phyloP scores from a whole-genome alignment of 2,113 vertebrate species.

The Cyprinodon variegatus region DNA sequence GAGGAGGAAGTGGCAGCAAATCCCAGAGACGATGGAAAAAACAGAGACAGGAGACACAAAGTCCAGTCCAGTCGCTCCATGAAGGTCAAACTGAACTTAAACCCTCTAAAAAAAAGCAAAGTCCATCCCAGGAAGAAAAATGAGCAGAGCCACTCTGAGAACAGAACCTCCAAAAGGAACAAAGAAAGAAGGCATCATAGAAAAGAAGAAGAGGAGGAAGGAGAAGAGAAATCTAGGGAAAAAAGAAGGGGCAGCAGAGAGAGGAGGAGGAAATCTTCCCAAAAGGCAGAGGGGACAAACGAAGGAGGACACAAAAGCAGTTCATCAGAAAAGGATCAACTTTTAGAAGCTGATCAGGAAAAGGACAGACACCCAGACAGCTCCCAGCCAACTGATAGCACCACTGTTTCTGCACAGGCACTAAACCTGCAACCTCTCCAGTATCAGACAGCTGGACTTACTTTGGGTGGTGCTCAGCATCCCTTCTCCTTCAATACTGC shows the following conservation, averaged over 20 bases:
- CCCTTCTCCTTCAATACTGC: conserved; percentile 14
- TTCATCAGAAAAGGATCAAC: conserved; percentile 8
- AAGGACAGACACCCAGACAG: neutral
- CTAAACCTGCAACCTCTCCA: conserved; percentile 20
- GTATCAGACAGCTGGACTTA: conserved; percentile 24
- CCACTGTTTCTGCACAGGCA: neutral
- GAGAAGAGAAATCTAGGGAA: conserved; percentile 16
- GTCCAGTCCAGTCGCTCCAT: conserved; percentile 60
- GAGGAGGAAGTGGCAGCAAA: conserved; percentile 17
- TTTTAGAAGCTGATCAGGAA: neutral
- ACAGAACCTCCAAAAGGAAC: conserved; percentile 44
- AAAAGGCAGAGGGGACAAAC: neutral
- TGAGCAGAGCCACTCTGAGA: conserved; percentile 22
- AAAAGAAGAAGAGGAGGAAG: conserved; percentile 17
- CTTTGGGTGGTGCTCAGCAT: conserved; percentile 21
- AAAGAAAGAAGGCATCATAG: conserved; percentile 39
- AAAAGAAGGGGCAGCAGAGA: conserved; percentile 2
- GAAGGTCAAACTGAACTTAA: conserved; percentile 84
- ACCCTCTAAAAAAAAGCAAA: conserved; percentile 79
- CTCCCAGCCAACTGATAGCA: neutral
- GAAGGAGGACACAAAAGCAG: conserved; percentile 1
- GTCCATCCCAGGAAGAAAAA: conserved; percentile 75
- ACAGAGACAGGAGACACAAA: conserved; percentile 43
- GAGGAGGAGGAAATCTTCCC: conserved; percentile 31
- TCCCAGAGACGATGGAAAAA: conserved; percentile 18